Conservation (phyloP, 2,888 invertebrate genomes). For the Monoplex corrugatus region DNA sequence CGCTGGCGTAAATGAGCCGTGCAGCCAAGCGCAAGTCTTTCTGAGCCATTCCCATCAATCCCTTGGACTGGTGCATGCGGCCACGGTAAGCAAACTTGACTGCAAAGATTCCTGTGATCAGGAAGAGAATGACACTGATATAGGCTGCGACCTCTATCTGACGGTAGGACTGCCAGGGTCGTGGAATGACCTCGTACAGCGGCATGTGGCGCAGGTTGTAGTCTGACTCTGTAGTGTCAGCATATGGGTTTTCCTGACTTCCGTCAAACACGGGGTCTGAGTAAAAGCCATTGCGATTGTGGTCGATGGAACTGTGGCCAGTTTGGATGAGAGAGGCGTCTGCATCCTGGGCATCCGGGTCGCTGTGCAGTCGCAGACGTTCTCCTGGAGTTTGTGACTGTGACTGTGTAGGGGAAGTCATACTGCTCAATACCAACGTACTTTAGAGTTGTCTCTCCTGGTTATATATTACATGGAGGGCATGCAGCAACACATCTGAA, state of each 20-base stretch:
- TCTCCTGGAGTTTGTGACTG: not conserved
- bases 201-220: constrained; percentile 73
- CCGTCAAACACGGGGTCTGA: constrained; percentile 71
- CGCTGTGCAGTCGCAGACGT: constrained; percentile 52
- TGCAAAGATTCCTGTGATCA: constrained; percentile 71
- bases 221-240: constrained; percentile 74
- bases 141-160: constrained; percentile 72
- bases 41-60: constrained; percentile 75
- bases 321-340: constrained; percentile 64
- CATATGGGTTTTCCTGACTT: constrained; percentile 74
- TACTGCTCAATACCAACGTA: not conserved
- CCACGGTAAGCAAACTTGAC: constrained; percentile 70
- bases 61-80: constrained; percentile 72
- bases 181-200: constrained; percentile 72
- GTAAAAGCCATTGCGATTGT: constrained; percentile 57
- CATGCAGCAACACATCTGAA: not conserved
- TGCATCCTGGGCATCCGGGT: constrained; percentile 60
- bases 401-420: constrained; percentile 28
- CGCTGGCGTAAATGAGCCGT: constrained; percentile 70
- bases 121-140: constrained; percentile 69
- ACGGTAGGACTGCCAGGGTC: constrained; percentile 73
- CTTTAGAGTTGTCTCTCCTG: not conserved
- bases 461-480: not conserved
- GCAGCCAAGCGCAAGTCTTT: constrained; percentile 70
- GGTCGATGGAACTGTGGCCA: constrained; percentile 48